Conservation (phyloP, 2,113 vertebrate genomes). For the Rhinoderma darwinii region DNA sequence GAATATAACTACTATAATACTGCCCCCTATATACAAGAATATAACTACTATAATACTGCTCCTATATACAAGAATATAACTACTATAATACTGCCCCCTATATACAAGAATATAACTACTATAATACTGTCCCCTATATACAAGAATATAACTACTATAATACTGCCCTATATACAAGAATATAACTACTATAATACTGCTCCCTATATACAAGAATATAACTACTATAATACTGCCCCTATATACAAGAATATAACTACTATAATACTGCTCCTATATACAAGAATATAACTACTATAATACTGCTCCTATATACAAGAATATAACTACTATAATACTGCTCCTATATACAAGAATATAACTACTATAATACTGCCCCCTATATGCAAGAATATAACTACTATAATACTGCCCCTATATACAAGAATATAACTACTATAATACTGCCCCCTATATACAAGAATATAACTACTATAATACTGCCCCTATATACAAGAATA, state of each 20-base stretch:
- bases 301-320: too few relatives aligned
- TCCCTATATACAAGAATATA: too few relatives aligned
- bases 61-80: conserved; percentile 3
- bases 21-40: neutral
- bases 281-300: neutral
- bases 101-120: neutral
- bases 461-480: neutral
- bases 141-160: neutral
- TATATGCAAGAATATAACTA: too few relatives aligned
- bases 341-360: too few relatives aligned
- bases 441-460: neutral
- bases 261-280: conserved; percentile 1
- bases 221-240: too few relatives aligned
- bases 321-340: too few relatives aligned
- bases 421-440: neutral
- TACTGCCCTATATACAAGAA: too few relatives aligned
- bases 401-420: neutral
- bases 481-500: too few relatives aligned
- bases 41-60: conserved; percentile 8
- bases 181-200: too few relatives aligned
- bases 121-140: neutral
- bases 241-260: neutral
- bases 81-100: neutral
- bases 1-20: conserved; percentile 10
- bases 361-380: too few relatives aligned